phyloP scores from a whole-genome alignment of 2,888 invertebrate species.

The Quadroppia sp. region DNA sequence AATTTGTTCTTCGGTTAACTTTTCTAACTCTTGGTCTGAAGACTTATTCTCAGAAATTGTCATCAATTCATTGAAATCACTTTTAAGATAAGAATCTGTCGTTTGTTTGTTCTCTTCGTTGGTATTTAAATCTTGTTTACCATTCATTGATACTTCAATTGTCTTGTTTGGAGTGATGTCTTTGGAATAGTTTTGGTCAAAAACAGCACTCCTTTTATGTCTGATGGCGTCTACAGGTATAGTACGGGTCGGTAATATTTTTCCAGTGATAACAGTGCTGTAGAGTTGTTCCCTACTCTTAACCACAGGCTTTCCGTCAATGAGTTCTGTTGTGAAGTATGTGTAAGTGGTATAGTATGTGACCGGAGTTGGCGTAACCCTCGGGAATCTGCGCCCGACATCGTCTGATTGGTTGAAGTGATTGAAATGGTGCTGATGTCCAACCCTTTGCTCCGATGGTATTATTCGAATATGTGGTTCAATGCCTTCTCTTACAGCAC shows the following conservation, averaged over 20 bases:
- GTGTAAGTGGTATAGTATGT: constrained; percentile 48
- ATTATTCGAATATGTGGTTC: constrained; percentile 24
- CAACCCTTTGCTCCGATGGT: not conserved
- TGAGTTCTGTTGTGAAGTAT: constrained; percentile 45
- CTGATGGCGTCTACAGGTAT: not conserved
- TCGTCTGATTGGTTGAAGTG: not conserved
- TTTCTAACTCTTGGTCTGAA: not conserved
- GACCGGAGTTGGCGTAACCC: constrained; percentile 45
- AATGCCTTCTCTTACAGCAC: not conserved
- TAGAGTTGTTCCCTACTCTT: constrained; percentile 44
- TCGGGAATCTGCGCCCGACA: constrained; percentile 19
- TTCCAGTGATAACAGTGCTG: constrained; percentile 43
- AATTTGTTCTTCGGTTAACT: not conserved
- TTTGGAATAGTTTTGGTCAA: not conserved
- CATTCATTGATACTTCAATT: not conserved
- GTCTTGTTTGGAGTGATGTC: not conserved
- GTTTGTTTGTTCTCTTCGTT: not conserved
- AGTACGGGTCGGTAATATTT: constrained; percentile 39
- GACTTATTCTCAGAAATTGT: not conserved
- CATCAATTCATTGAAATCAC: not conserved
- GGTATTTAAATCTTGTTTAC: not conserved
- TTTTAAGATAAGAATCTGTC: not conserved
- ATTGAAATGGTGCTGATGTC: not conserved
- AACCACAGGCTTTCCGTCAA: constrained; percentile 44
- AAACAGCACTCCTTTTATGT: constrained; percentile 8